Evolutionary conservation across 1,140 invertebrate species (phyloP).

Genomic region (Drosophila mojavensis): DNA sequence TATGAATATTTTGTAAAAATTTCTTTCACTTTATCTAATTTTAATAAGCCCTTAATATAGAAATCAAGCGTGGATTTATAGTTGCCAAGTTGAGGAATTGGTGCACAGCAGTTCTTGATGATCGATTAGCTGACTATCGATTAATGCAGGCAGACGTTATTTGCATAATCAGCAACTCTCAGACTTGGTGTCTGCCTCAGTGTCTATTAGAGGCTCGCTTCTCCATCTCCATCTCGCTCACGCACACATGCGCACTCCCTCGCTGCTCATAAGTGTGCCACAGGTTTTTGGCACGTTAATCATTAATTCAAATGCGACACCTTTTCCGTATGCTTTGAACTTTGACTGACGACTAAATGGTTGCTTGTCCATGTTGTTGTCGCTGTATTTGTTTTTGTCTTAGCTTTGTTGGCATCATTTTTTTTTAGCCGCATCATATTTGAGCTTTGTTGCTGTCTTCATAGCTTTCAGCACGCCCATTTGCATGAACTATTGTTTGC

Average conservation of each 20-base stretch:
- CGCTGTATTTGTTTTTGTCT: slow-evolving; percentile 15
- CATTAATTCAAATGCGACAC: slow-evolving; percentile 78
- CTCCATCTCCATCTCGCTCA: neutral
- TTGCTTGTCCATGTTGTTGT: slow-evolving; percentile 41
- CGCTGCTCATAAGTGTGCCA: slow-evolving; percentile 37
- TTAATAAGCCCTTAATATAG: slow-evolving; percentile 18
- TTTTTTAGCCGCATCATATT: slow-evolving; percentile 49
- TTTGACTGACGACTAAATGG: slow-evolving; percentile 57
- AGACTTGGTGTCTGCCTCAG: slow-evolving; percentile 56
- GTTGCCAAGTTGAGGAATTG: slow-evolving; percentile 36
- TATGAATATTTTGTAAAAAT: slow-evolving; percentile 21
- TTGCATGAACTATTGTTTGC: slow-evolving; percentile 48
- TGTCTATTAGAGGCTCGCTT: slow-evolving; percentile 12
- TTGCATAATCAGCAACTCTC: slow-evolving; percentile 69
- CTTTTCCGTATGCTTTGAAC: slow-evolving; percentile 64
- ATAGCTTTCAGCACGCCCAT: slow-evolving; percentile 36
- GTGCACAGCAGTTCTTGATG: slow-evolving; percentile 51
- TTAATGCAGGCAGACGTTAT: slow-evolving; percentile 57
- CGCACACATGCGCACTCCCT: slow-evolving; percentile 21
- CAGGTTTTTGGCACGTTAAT: slow-evolving; percentile 57
- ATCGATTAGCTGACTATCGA: slow-evolving; percentile 68
- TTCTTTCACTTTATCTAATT: slow-evolving; percentile 59
- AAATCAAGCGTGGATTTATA: slow-evolving; percentile 22
- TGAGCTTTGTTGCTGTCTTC: slow-evolving; percentile 32
- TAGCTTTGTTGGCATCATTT: slow-evolving; percentile 17